Evolutionary conservation across 2,113 vertebrate genomes (phyloP).

Genomic region (Montifringilla adamsi): DNA sequence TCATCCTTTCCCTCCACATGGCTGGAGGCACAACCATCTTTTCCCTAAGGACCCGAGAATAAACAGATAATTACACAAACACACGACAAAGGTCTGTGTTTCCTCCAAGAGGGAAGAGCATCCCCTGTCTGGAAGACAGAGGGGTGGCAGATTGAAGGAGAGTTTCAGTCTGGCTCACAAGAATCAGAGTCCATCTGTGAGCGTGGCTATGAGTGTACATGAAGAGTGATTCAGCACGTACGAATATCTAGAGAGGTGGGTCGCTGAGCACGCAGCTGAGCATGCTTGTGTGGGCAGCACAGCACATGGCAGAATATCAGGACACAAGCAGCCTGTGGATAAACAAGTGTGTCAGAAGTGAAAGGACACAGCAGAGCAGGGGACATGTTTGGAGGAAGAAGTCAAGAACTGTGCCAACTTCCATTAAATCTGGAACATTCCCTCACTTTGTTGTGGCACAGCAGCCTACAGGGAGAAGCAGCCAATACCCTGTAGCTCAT

Average conservation of each 20-base stretch:
- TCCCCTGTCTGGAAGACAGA: neutral
- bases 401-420: neutral
- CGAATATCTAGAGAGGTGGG: constrained; percentile 28
- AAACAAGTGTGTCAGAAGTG: constrained; percentile 33
- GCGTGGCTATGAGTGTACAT: constrained; percentile 15
- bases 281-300: constrained; percentile 22
- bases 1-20: neutral
- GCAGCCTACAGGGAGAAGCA: neutral
- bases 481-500: neutral
- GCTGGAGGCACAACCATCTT: neutral
- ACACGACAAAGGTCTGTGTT: neutral
- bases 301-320: constrained; percentile 29
- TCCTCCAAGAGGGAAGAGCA: neutral
- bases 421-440: neutral
- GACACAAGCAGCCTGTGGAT: neutral
- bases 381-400: neutral
- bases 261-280: constrained; percentile 29
- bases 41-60: neutral
- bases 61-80: neutral
- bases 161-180: neutral
- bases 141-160: constrained; percentile 1
- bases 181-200: constrained; percentile 9
- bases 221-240: constrained; percentile 14
- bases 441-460: neutral
- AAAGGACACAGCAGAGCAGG: neutral